Evolutionary conservation across 2,888 invertebrate species (phyloP).

Genomic region (Dinocampus coccinellae): DNA sequence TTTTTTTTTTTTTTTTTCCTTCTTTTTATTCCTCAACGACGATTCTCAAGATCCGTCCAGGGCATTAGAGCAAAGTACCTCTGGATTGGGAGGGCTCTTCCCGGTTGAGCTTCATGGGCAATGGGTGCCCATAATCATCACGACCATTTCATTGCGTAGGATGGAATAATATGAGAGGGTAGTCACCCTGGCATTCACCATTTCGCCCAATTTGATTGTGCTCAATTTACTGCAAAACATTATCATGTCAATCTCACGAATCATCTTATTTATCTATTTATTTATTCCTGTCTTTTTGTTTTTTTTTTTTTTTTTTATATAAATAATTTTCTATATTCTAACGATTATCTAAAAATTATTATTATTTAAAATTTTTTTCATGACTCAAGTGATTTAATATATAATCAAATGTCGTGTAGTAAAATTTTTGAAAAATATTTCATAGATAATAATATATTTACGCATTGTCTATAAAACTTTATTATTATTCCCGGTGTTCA

Average conservation of each 20-base stretch:
- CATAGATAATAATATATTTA: no score
- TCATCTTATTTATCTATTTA: no score
- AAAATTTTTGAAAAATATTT: no score
- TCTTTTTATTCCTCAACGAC: constrained; percentile 2
- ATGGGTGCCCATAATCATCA: constrained; percentile 14
- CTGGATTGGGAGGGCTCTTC: constrained; percentile 27
- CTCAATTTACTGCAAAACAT: constrained; percentile 1
- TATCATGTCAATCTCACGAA: not conserved
- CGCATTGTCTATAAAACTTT: not conserved
- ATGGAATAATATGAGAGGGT: constrained; percentile 13
- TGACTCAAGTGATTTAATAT: no score
- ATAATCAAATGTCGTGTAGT: no score
- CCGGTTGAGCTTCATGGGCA: not conserved
- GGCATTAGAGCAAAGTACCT: constrained; percentile 29
- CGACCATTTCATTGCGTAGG: not conserved
- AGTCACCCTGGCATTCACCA: not conserved
- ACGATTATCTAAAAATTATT: no score
- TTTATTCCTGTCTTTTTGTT: no score
- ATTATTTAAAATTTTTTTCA: no score
- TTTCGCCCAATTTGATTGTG: constrained; percentile 2
- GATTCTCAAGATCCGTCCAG: constrained; percentile 23
- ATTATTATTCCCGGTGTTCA: not conserved
- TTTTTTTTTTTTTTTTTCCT: not conserved
- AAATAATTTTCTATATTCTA: no score
- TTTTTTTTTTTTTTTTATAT: no score